These are phyloP conservation scores for Coregonus ussuriensis DNA, from an alignment of 2,797 vertebrate genomes.

Conservation along the genomic window DNA sequence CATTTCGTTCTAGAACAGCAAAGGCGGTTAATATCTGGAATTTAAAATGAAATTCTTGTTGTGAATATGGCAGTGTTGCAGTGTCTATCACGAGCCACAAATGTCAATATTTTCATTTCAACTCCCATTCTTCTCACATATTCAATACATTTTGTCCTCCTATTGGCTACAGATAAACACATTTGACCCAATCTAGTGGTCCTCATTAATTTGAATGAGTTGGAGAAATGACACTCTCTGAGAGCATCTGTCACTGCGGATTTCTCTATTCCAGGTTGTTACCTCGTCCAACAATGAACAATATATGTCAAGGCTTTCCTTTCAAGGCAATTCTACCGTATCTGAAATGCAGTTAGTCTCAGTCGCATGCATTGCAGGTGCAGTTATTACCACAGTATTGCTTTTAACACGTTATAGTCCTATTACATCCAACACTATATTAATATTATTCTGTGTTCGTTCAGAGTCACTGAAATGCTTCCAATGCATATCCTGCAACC, in stretches of 20 bases:
- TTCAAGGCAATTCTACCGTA: conserved; percentile 45
- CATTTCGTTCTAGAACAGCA: conserved; percentile 32
- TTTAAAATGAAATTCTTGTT: conserved; percentile 41
- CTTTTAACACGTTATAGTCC: conserved; percentile 21
- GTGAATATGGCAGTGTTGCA: conserved; percentile 29
- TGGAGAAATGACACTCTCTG: conserved; percentile 14
- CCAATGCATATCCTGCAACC: conserved; percentile 22
- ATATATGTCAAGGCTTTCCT: conserved; percentile 41
- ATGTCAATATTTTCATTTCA: conserved; percentile 51
- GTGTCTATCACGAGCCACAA: conserved; percentile 46
- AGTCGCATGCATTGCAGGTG: conserved; percentile 35
- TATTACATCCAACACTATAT: conserved; percentile 1
- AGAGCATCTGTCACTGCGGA: conserved; percentile 56
- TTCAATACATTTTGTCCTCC: conserved; percentile 66
- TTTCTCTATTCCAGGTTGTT: conserved; percentile 47
- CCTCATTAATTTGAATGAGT: conserved; percentile 74
- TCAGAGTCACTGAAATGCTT: conserved; percentile 12
- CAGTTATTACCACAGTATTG: conserved; percentile 39
- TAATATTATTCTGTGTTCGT: conserved; percentile 25
- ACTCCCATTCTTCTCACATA: conserved; percentile 49
- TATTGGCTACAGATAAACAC: conserved; percentile 58
- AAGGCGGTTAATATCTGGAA: conserved; percentile 29
- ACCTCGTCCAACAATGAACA: conserved; percentile 38
- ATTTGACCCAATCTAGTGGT: conserved; percentile 56
- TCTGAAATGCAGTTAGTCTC: conserved; percentile 32